These are phyloP conservation scores for Grapholita molesta DNA, from an alignment of 1,140 invertebrate genomes.

Conservation along the genomic window DNA sequence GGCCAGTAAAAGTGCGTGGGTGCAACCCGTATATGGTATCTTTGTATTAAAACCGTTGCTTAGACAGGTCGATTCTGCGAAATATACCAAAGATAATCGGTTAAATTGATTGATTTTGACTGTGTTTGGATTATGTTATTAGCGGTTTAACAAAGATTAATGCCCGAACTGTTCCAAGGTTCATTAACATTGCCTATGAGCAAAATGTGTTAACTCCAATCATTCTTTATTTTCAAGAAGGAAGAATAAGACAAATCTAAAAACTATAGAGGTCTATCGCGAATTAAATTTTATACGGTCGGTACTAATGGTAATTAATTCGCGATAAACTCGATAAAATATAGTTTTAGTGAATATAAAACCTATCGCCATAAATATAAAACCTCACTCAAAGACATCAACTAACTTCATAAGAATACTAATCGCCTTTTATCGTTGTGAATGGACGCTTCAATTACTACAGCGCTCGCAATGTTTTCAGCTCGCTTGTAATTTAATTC, in stretches of 20 bases:
- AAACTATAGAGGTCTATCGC: no score
- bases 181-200: neutral
- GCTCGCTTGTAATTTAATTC: conserved; percentile 70
- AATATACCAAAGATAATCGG: conserved; percentile 6
- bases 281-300: no score
- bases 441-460: conserved; percentile 5
- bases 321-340: no score
- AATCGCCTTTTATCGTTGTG: conserved; percentile 11
- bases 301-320: no score
- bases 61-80: neutral
- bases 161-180: neutral
- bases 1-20: conserved; percentile 16
- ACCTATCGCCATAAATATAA: neutral
- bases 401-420: neutral
- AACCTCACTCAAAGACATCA: neutral
- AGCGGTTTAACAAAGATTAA: neutral
- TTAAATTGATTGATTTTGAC: conserved; percentile 13
- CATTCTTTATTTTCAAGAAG: no score
- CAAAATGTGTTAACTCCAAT: no score
- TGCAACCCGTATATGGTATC: neutral
- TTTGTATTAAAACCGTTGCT: conserved; percentile 8
- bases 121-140: neutral
- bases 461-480: conserved; percentile 55
- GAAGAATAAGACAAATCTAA: no score
- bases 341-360: no score